phyloP scores from a whole-genome alignment of 2,888 invertebrate genomes.

The Didymodactylos carnosus region DNA sequence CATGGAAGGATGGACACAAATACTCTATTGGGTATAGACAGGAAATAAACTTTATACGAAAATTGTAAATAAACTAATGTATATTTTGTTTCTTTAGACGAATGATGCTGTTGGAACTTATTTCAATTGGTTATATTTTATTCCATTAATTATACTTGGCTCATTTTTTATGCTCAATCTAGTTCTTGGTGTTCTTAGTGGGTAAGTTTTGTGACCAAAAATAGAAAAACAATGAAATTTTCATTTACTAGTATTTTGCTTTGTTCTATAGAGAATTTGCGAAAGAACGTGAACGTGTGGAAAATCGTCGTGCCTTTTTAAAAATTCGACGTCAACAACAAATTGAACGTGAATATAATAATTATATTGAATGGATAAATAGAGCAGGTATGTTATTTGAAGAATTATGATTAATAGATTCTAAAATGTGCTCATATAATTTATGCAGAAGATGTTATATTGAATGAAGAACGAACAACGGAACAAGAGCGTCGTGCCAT shows the following conservation, averaged over 20 bases:
- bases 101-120: constrained; percentile 94
- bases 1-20: constrained; percentile 98
- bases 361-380: constrained; percentile 99
- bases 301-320: constrained; percentile 94
- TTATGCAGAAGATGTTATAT: constrained; percentile 86
- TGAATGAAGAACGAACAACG: constrained; percentile 95
- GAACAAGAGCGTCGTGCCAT: constrained; percentile 98
- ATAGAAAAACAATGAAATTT: constrained; percentile 46
- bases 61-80: background rate
- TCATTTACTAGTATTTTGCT: background rate
- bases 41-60: constrained; percentile 22
- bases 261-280: constrained; percentile 77
- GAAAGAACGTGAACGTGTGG: constrained; percentile 99
- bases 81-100: constrained; percentile 53
- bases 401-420: constrained; percentile 99
- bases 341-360: constrained; percentile 88
- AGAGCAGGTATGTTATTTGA: constrained; percentile 97
- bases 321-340: constrained; percentile 93
- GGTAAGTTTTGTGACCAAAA: constrained; percentile 42
- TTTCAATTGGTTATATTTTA: constrained; percentile 99
- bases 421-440: constrained; percentile 47
- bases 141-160: constrained; percentile 98
- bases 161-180: constrained; percentile 99
- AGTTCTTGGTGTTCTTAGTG: constrained; percentile 99
- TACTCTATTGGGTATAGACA: constrained; percentile 77